Evolutionary conservation across 2,113 vertebrate genomes (phyloP).

Genomic region (Thermophis baileyi): DNA sequence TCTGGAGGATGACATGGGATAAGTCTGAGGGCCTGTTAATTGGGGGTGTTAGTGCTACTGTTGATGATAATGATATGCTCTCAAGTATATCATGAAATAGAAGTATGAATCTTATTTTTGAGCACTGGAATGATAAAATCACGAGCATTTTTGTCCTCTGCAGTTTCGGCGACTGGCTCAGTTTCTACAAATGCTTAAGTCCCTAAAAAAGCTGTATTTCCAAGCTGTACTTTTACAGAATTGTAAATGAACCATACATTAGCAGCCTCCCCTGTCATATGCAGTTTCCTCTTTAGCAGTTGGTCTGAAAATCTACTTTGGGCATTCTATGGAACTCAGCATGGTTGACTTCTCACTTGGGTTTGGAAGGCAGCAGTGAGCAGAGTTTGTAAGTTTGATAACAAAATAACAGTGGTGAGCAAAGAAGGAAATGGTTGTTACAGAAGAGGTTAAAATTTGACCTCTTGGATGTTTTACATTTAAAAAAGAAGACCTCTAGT

Average conservation of each 20-base stretch:
- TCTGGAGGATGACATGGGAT: not conserved
- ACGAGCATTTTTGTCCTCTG: not conserved
- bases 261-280: not conserved
- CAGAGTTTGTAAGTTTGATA: not conserved
- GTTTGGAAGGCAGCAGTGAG: not conserved
- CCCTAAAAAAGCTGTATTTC: not conserved
- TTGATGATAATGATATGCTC: not conserved
- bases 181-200: not conserved
- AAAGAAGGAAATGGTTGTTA: not conserved
- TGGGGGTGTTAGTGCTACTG: not conserved
- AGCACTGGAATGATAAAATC: not conserved
- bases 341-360: not conserved
- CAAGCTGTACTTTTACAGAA: not conserved
- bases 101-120: not conserved
- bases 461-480: not conserved
- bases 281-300: not conserved
- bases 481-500: not conserved
- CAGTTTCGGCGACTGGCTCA: not conserved
- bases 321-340: not conserved
- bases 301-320: not conserved
- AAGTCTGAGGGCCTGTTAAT: not conserved
- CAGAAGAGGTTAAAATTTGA: not conserved
- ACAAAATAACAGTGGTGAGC: not conserved
- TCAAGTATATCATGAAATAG: not conserved
- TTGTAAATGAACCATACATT: not conserved